Base-by-base conservation (phyloP, 2,113 vertebrate genomes). In the Calidris pygmaea region DNA sequence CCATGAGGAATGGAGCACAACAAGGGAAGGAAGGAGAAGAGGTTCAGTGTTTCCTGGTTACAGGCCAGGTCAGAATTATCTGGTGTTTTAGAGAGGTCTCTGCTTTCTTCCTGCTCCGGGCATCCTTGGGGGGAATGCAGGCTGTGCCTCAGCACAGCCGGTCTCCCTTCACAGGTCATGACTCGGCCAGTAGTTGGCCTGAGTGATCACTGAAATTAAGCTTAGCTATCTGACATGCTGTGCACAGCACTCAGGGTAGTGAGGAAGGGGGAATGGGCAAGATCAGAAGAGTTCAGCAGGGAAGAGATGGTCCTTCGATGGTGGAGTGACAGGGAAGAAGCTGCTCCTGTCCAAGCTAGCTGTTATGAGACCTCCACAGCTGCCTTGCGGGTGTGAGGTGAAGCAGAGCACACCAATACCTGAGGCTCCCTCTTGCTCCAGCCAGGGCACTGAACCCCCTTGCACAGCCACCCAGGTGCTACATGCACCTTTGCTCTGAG, bases 301-400 rank as follows among this genome's bases (percentile, higher is more conserved):
- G 58, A 91, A 39, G 74, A 87, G 16, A 14, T 55, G 43, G 26
- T 50, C 18, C 56, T 95, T 72, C n/a, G 59, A 22, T 41, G 50
- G 32, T 24, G 48, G 37, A 82, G 58, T 75, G 48, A 39, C 30
- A 43, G 74, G 70, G 43, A 55, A 22, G n/a, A 65, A 43, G 62
- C 35, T 85, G 34, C 82, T 76, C 4, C 81, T 85, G 53, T 68
- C 70, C 3, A 5, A 68, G 60, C 60, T 78, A 47, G 11, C 70
- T 72, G 5, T 45, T 77, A 14, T 0, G 1, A 70, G 19, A 71
- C 47, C 60, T 70, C 34, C 26, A 30, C n/a, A 63, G 74, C 56
- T 90, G 30, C 35, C 37, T 68, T 85, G 43, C 21, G 56, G 62
- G 43, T 0, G 0, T 62, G 35, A 52, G 30, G 39, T 0, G 1